phyloP scores from a whole-genome alignment of 2,888 invertebrate species.

The Pyrocoelia pectoralis region DNA sequence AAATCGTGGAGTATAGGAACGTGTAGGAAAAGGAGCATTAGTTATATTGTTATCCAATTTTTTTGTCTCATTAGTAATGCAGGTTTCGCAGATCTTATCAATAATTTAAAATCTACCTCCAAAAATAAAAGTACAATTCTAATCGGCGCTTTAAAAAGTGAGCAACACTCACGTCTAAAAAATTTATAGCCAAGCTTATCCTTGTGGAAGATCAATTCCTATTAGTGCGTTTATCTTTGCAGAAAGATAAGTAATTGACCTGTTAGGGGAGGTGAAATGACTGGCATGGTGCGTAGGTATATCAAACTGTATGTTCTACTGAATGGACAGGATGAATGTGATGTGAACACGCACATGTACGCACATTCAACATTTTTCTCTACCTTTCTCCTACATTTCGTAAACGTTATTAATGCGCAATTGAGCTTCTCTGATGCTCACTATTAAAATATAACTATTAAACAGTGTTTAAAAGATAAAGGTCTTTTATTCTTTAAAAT shows the following conservation, averaged over 20 bases:
- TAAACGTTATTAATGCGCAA: neutral
- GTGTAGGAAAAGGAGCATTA: neutral
- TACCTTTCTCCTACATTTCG: neutral
- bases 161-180: neutral
- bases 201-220: neutral
- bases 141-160: neutral
- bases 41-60: neutral
- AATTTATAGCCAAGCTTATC: neutral
- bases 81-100: neutral
- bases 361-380: slow-evolving; percentile 1
- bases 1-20: too few relatives aligned
- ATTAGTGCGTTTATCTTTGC: neutral
- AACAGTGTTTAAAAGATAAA: too few relatives aligned
- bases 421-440: neutral
- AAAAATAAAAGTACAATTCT: neutral
- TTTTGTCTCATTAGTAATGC: neutral
- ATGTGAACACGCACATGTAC: neutral
- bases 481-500: too few relatives aligned
- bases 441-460: neutral
- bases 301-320: neutral
- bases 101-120: neutral
- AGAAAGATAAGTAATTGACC: neutral
- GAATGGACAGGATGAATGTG: neutral
- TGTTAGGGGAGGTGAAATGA: neutral
- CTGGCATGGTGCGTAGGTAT: neutral